These are phyloP conservation scores for Nomada goodeniana DNA, from an alignment of 2,888 invertebrate species.

Conservation along the genomic window DNA sequence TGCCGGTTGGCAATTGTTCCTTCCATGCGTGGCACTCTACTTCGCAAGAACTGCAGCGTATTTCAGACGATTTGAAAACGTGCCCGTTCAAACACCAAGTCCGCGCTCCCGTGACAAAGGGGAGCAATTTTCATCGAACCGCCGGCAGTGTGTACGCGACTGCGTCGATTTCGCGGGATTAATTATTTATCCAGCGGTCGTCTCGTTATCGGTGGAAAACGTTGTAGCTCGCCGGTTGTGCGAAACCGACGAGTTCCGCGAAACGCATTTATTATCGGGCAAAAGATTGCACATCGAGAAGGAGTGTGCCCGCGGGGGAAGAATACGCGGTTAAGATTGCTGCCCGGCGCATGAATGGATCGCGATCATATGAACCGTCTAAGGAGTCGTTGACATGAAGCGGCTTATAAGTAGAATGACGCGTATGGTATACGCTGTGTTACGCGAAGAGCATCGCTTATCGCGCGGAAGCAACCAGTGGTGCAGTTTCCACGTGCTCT, in stretches of 20 bases:
- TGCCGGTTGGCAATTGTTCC: background rate
- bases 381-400: conserved; percentile 57
- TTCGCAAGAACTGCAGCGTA: conserved; percentile 24
- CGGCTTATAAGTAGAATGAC: conserved; percentile 54
- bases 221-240: conserved; percentile 39
- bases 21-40: background rate
- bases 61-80: conserved; percentile 43
- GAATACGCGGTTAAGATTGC: conserved; percentile 19
- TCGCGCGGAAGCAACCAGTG: conserved; percentile 70
- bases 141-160: conserved; percentile 47
- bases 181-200: conserved; percentile 62
- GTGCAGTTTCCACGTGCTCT: conserved; percentile 63
- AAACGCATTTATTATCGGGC: conserved; percentile 45
- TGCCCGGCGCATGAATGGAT: conserved; percentile 41
- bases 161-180: conserved; percentile 60
- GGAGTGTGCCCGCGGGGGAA: conserved; percentile 17
- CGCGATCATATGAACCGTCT: conserved; percentile 38
- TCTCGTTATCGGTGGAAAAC: conserved; percentile 42
- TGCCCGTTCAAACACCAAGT: conserved; percentile 34
- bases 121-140: conserved; percentile 55
- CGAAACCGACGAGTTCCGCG: conserved; percentile 30
- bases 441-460: conserved; percentile 68
- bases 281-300: conserved; percentile 19
- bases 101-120: conserved; percentile 59
- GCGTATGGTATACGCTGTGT: conserved; percentile 37